Base-by-base conservation (phyloP, 2,113 vertebrate species). In the Prionailurus viverrinus region DNA sequence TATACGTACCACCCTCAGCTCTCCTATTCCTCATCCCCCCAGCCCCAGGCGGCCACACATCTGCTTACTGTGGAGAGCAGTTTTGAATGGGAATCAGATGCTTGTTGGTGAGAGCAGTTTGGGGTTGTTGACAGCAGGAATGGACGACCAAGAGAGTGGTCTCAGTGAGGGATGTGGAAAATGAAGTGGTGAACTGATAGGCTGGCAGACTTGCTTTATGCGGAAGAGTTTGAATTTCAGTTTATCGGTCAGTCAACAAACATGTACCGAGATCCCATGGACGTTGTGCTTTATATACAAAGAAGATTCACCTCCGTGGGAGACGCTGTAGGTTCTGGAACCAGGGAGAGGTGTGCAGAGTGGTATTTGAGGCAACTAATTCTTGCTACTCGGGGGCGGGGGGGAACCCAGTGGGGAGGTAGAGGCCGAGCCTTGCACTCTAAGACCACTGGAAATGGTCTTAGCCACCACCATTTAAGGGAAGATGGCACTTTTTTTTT, bases 21-120 rank as follows among this genome's bases (percentile, higher is more conserved):
- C 5, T 3, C 14, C 11, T 27, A 8, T 27, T 4, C 4, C 39
- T 29, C 7, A 27, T 29, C 4, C 9, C 36, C 16, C 25, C 1
- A 13, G 51, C 19, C 73, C 5, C 66, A 48, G 33, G 18, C 15
- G 29, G 1, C 31, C 53, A 39, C 1, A 25, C 51, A 58, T 58
- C 73, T 94, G 3, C 31, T 74, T 94, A 33, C 36, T 73, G 4
- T 61, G 27, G 53, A 53, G 7, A 89, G 18, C 41, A 76, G 41
- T 73, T 94, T 65, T 76, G 51, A 79, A 63, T 16, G 23, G n/a
- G 13, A 16, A 65, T n/a, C 51, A 88, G 19, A n/a, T n/a, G 14
- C 18, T 31, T 78, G 0, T 27, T 89, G 51, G 31, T 33, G 23
- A 78, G 48, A 87, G 29, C 16, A 65, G 11, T 79, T 71, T n/a